These are phyloP conservation scores for Penaeus japonicus DNA, from an alignment of 1,140 invertebrate genomes.

Conservation along the genomic window DNA sequence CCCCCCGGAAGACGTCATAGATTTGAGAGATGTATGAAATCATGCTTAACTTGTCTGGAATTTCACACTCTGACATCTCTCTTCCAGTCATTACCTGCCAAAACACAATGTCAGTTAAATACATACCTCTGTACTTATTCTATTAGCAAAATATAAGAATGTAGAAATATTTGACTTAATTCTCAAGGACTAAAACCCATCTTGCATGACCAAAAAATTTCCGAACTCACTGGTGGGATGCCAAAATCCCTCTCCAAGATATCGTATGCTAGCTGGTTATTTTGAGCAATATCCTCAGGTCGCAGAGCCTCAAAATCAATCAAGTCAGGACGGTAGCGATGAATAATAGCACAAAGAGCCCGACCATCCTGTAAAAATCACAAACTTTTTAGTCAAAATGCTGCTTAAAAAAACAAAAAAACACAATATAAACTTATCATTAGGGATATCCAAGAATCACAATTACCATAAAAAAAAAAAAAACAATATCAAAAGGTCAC, in stretches of 20 bases:
- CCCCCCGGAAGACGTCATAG: slow-evolving; percentile 82
- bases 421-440: too few relatives aligned
- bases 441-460: not conserved
- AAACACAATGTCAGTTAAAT: slow-evolving; percentile 48
- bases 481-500: not conserved
- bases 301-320: slow-evolving; percentile 77
- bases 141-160: not conserved
- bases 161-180: not conserved
- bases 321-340: slow-evolving; percentile 87
- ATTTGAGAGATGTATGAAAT: slow-evolving; percentile 87
- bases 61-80: slow-evolving; percentile 77
- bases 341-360: slow-evolving; percentile 83
- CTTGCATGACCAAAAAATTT: slow-evolving; percentile 41
- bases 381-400: not conserved
- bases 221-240: slow-evolving; percentile 72
- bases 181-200: not conserved
- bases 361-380: slow-evolving; percentile 69
- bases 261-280: slow-evolving; percentile 85
- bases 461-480: not conserved
- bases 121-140: not conserved
- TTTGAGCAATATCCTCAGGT: slow-evolving; percentile 72
- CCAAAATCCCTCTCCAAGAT: slow-evolving; percentile 80
- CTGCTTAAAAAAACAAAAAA: too few relatives aligned
- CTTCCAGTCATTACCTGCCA: slow-evolving; percentile 77
- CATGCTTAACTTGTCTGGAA: slow-evolving; percentile 79